Evolutionary conservation across 2,113 vertebrate genomes (phyloP).

Genomic region (Ctenomys sociabilis): DNA sequence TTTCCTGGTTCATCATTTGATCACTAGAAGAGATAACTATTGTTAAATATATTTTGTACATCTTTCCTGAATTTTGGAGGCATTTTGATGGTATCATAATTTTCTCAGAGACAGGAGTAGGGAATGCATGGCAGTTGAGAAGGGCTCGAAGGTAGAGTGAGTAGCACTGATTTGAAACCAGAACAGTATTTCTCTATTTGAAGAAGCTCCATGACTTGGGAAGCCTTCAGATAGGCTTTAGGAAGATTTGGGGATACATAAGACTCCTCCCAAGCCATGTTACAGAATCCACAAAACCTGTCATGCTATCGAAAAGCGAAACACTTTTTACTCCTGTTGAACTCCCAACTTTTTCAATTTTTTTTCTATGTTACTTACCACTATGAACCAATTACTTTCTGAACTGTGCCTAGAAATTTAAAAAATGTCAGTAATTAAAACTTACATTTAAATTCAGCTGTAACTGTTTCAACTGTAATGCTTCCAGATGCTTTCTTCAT

Average conservation of each 20-base stretch:
- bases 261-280: not conserved
- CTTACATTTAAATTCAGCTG: constrained; percentile 28
- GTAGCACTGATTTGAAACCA: not conserved
- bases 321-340: not conserved
- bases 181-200: not conserved
- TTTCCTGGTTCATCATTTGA: not conserved
- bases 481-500: not conserved
- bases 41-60: not conserved
- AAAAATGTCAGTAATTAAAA: not conserved
- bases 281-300: not conserved
- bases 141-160: not conserved
- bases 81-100: not conserved
- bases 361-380: not conserved
- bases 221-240: not conserved
- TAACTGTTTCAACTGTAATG: constrained; percentile 20
- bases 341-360: not conserved
- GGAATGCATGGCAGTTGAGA: not conserved
- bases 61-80: constrained; percentile 6
- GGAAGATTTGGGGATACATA: not conserved
- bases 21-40: not conserved
- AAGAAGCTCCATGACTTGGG: not conserved
- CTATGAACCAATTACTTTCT: not conserved
- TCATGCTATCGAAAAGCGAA: not conserved
- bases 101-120: not conserved
- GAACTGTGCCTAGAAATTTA: constrained; percentile 34